Conservation (phyloP, 2,888 invertebrate species). For the Ormyrus thymus region DNA sequence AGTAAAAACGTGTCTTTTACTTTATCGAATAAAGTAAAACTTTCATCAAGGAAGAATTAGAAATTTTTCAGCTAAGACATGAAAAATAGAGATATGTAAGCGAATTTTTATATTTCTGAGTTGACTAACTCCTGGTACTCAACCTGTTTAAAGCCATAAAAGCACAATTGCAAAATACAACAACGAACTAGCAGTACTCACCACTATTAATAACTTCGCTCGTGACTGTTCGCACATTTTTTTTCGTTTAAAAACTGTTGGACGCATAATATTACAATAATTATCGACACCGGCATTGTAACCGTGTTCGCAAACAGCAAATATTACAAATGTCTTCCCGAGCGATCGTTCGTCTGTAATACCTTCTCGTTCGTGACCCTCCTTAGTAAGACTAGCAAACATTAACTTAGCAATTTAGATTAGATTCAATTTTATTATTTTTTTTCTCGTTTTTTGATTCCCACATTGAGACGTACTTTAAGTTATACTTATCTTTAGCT, state of each 20-base stretch:
- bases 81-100: too few species aligned
- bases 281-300: slow-evolving; percentile 16
- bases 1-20: too few species aligned
- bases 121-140: too few species aligned
- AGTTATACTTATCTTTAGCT: slow-evolving; percentile 4
- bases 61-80: too few species aligned
- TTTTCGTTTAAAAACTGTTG: slow-evolving; percentile 11
- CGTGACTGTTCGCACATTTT: slow-evolving; percentile 29
- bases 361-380: slow-evolving; percentile 13
- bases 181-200: not conserved
- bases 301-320: slow-evolving; percentile 61
- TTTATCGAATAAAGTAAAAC: too few species aligned
- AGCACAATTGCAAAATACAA: not conserved
- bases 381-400: slow-evolving; percentile 18
- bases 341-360: slow-evolving; percentile 15
- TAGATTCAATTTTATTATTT: slow-evolving; percentile 16
- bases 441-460: slow-evolving; percentile 1
- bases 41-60: too few species aligned
- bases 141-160: not conserved
- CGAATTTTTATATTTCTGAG: too few species aligned
- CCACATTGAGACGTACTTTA: slow-evolving; percentile 21
- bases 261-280: slow-evolving; percentile 41
- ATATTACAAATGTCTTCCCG: slow-evolving; percentile 70
- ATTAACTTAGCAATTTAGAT: slow-evolving; percentile 11
- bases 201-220: slow-evolving; percentile 5